Evolutionary conservation across 1,140 invertebrate species (phyloP).

Genomic region (Odontomachus brunneus): DNA sequence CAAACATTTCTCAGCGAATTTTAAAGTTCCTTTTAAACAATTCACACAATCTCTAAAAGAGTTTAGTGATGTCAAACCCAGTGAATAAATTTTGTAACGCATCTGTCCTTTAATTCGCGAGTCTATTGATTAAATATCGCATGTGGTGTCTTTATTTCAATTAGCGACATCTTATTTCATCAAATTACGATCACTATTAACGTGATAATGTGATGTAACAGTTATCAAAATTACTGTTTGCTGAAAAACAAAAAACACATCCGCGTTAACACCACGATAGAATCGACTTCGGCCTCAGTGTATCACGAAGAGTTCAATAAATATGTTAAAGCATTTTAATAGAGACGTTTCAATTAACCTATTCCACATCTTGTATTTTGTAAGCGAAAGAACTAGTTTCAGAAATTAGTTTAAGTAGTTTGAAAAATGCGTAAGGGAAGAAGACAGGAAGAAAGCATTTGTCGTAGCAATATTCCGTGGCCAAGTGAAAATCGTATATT

Average conservation of each 20-base stretch:
- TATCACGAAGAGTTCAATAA: background rate
- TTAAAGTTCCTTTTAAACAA: background rate
- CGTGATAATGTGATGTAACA: background rate
- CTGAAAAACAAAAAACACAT: background rate
- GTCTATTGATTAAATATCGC: background rate
- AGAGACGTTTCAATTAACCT: background rate
- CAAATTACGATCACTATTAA: background rate
- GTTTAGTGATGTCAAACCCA: background rate
- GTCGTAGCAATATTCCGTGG: background rate
- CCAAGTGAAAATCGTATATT: constrained; percentile 2
- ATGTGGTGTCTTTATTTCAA: background rate
- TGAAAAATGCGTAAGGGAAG: background rate
- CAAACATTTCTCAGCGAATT: background rate
- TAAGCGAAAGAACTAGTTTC: too few relatives aligned
- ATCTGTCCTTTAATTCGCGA: background rate
- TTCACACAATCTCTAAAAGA: background rate
- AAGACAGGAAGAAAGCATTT: constrained; percentile 6
- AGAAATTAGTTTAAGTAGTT: too few relatives aligned
- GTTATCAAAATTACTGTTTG: background rate
- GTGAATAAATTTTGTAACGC: background rate
- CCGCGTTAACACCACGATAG: background rate
- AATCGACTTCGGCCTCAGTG: background rate
- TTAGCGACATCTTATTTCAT: background rate
- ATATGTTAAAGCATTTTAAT: background rate
- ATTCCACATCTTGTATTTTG: background rate